Base-by-base conservation (phyloP, 2,888 invertebrate genomes). In the Drosophila niveifrons region DNA sequence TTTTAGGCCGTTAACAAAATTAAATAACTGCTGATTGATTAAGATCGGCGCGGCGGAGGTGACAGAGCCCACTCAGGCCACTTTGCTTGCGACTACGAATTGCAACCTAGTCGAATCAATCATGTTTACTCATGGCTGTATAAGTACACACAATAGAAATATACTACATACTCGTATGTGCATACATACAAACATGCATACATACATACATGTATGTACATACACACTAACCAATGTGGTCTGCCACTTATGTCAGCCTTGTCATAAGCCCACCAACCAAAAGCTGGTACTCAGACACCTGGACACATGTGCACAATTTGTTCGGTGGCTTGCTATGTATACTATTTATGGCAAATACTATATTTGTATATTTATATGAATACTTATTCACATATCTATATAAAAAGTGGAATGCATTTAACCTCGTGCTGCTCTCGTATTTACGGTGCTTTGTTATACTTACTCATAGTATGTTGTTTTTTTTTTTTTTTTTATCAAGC, bases 101-200 rank as follows among this genome's bases (percentile, higher is more conserved):
- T 63, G 44, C 59, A 52, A 29, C 41, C 28, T 56, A 63, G 46
- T 18, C 70, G 85, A 82, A 87, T 87, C 88, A 87, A 83, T 87
- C 85, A 87, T 83, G 65, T 75, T 65, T 62, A 59, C 64, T 36
- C 63, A 62, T 53, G 36, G 47, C 29, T 46, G 36, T 13, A 31
- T n/a, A 13, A 18, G 13, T 67, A 70, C 64, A 31, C 28, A 48
- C 31, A 8, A 36, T 36, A 36, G 4, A 11, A 36, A 36, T 36
- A 31, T 39, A 39, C 23, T 43, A 18, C 3, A 34, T 18, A 28
- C 3, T 28, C 28, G 10, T 18, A 13, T 2, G 2, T n/a, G 31
- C 11, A 15, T 46, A 39, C 17, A 29, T 15, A 7, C 15, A 13
- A 23, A 10, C 34, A 34, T 46, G 31, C n/a, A 34, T 51, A 61